Conservation (phyloP, 2,888 invertebrate species). For the Platerodrilus igneus region DNA sequence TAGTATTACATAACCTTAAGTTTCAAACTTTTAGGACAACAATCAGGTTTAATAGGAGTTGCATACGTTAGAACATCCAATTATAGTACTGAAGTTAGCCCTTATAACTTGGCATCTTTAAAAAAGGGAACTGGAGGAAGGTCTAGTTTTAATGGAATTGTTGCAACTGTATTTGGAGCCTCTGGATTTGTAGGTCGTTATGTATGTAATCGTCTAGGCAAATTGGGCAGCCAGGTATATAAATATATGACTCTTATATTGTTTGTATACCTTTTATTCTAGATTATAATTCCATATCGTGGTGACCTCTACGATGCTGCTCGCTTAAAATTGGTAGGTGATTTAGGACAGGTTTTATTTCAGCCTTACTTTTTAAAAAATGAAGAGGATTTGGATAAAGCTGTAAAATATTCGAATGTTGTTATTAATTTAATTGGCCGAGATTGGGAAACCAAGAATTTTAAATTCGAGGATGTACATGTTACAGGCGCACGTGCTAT, state of each 20-base stretch:
- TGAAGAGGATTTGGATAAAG: constrained; percentile 77
- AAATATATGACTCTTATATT: too few species aligned
- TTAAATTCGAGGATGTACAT: constrained; percentile 79
- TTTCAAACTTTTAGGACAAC: constrained; percentile 34
- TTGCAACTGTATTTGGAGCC: constrained; percentile 96
- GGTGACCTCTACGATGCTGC: constrained; percentile 76
- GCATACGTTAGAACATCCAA: constrained; percentile 41
- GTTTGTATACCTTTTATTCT: constrained; percentile 27
- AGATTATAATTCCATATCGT: constrained; percentile 91
- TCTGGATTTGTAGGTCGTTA: constrained; percentile 86
- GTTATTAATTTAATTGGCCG: constrained; percentile 92
- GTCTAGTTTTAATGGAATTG: constrained; percentile 92
- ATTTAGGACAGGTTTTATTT: constrained; percentile 92
- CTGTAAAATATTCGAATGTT: constrained; percentile 92
- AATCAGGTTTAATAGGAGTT: constrained; percentile 39
- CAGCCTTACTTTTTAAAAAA: constrained; percentile 80
- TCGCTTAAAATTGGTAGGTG: constrained; percentile 80
- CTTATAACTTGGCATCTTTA: constrained; percentile 60
- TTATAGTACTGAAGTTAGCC: constrained; percentile 54
- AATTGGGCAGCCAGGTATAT: constrained; percentile 72
- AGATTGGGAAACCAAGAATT: constrained; percentile 90
- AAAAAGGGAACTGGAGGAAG: constrained; percentile 88
- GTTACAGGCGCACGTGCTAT: constrained; percentile 77
- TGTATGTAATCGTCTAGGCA: constrained; percentile 86
- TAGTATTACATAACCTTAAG: constrained; percentile 32